These are phyloP conservation scores for Strongylocentrotus purpuratus DNA, from an alignment of 35 echinoderm and acorn worm genomes.

Conservation along the genomic window DNA sequence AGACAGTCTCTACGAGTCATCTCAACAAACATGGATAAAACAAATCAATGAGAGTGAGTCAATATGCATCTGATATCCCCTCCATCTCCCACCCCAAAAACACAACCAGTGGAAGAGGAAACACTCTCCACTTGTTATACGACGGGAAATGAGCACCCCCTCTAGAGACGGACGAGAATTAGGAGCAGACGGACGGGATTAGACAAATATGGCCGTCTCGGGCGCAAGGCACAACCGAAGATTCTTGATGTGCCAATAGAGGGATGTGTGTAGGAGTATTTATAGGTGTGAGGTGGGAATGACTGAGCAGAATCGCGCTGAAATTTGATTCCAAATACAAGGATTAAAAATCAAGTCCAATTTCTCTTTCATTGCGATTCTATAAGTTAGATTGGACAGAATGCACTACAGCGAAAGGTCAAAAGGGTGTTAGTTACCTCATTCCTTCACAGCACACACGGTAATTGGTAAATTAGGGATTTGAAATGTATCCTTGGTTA, in stretches of 20 bases:
- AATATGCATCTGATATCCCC: neutral
- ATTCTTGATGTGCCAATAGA: neutral
- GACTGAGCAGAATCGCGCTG: constrained; percentile 21
- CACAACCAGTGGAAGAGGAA: constrained; percentile 9
- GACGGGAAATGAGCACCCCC: neutral
- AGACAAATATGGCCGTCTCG: constrained; percentile 19
- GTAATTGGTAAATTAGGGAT: constrained; percentile 11
- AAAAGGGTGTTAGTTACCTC: neutral
- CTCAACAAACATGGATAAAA: neutral
- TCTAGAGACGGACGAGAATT: neutral
- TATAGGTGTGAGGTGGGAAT: constrained; percentile 22
- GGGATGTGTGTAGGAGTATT: constrained; percentile 8
- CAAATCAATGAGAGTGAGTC: neutral
- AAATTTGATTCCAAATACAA: constrained; percentile 34
- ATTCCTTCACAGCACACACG: neutral
- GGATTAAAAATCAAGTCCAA: constrained; percentile 37
- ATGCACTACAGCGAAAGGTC: neutral
- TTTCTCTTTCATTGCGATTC: constrained; percentile 30
- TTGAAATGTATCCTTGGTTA: neutral
- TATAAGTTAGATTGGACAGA: neutral
- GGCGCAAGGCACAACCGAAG: neutral
- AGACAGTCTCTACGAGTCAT: neutral
- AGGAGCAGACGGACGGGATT: neutral
- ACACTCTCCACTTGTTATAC: neutral
- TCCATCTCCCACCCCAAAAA: neutral